These are phyloP conservation scores for Apantesis nais DNA, from an alignment of 2,888 invertebrate genomes.

Conservation along the genomic window DNA sequence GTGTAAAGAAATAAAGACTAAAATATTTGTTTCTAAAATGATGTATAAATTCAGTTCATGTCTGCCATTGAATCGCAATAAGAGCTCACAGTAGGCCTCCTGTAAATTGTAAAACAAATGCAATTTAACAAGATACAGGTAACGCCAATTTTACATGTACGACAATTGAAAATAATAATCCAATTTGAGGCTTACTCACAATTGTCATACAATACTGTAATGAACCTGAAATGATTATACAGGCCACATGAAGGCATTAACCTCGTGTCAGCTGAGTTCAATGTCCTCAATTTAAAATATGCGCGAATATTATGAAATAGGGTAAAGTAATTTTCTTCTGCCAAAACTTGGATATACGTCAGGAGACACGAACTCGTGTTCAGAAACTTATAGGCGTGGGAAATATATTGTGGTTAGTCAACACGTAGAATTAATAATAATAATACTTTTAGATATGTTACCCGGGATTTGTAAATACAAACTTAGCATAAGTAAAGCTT, in stretches of 20 bases:
- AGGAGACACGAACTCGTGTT: neutral
- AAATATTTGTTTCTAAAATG: no score
- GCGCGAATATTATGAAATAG: neutral
- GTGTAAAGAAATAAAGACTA: no score
- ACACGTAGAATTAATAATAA: neutral
- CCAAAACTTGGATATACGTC: neutral
- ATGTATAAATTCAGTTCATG: no score
- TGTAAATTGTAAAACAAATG: neutral
- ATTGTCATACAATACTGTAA: neutral
- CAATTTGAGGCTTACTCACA: neutral
- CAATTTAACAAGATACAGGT: neutral
- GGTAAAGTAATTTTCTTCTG: neutral
- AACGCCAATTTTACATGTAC: neutral
- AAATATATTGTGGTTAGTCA: no score
- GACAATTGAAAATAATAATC: neutral
- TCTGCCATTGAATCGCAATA: no score
- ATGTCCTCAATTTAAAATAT: neutral
- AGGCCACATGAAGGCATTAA: neutral
- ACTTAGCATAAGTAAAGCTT: no score
- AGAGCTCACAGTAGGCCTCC: no score
- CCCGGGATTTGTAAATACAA: neutral
- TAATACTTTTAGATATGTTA: neutral
- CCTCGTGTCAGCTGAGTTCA: neutral
- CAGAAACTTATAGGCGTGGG: neutral
- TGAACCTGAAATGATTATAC: conserved; percentile 6